Evolutionary conservation across 2,797 vertebrate genomes (phyloP), one percentile per base, ranked within the genome.

Genomic region (Catamblyrhynchus diadema): DNA sequence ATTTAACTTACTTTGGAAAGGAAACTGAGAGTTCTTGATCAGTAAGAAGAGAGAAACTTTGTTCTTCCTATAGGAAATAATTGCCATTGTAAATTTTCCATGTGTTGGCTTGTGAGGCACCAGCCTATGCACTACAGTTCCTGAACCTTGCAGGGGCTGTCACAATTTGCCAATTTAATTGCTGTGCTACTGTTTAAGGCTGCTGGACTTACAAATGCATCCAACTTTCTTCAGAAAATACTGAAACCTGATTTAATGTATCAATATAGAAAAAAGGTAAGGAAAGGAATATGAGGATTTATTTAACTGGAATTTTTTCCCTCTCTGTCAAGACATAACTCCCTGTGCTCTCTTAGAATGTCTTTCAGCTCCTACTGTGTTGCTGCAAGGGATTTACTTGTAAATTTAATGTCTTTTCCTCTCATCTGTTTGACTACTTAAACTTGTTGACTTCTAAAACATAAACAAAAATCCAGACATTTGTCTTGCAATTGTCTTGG

Each of bases 221-320:
- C 14, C 37, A 80, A 3, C 12, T 78, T 73, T 57, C 15, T 59
- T 37, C 32, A 51, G 53, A 81, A 86, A 86, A 62, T 56, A 62
- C 33, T 50, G 20, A 25, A 80, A 35, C 22, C 11, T 73, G 12
- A 65, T 66, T 56, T 64, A 72, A 64, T 28, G 16, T 69, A 42
- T 53, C 54, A 47, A 12, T 37, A 35, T 15, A 57, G 28, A 18
- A 32, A 41, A 69, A 16, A 8, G 11, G 12, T 8, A 16, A 22
- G 14, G 50, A 6, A 15, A 18, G 8, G 21, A 12, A 32, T 21
- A 23, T 27, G 2, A 56, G 6, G 21, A 44, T 83, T 86, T 62
- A 33, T 69, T 10, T 44, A 62, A 57, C 17, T 45, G 0, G 24
- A 0, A 2, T 67, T 81, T 81, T 53, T 12, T 4, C 7, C 17